These are phyloP conservation scores for Saturnia japonica DNA, from an alignment of 2,888 invertebrate genomes.

Conservation along the genomic window DNA sequence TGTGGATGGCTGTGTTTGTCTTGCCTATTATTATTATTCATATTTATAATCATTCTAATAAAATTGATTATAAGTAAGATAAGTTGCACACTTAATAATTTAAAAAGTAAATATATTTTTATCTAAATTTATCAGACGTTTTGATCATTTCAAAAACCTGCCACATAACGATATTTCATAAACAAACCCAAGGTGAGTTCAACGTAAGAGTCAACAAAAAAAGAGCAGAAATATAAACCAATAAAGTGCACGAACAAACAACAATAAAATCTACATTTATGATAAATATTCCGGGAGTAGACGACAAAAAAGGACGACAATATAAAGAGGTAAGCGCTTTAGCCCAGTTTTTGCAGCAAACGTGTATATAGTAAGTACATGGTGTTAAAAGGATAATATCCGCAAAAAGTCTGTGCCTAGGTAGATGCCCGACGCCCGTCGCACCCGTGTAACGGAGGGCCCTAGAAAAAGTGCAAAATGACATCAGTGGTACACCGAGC, in stretches of 20 bases:
- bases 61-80: not conserved
- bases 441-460: conserved; percentile 58
- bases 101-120: not conserved
- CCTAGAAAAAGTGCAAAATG: conserved; percentile 62
- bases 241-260: conserved; percentile 9
- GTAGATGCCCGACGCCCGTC: conserved; percentile 43
- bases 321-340: conserved; percentile 47
- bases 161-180: not conserved
- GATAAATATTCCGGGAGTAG: conserved; percentile 16
- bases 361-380: conserved; percentile 69
- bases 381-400: conserved; percentile 73
- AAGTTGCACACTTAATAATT: not conserved
- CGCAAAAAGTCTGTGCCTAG: conserved; percentile 60
- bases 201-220: not conserved
- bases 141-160: not conserved
- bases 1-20: too few relatives aligned
- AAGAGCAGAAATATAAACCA: not conserved
- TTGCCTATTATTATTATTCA: too few relatives aligned
- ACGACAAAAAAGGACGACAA: conserved; percentile 30
- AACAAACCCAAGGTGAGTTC: not conserved
- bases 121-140: not conserved
- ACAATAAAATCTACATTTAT: conserved; percentile 9
- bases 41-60: too few relatives aligned
- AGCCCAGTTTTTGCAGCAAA: conserved; percentile 50
- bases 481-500: conserved; percentile 40